Conservation (phyloP, 2,797 vertebrate genomes). For the Paedocypris micromegethes region DNA sequence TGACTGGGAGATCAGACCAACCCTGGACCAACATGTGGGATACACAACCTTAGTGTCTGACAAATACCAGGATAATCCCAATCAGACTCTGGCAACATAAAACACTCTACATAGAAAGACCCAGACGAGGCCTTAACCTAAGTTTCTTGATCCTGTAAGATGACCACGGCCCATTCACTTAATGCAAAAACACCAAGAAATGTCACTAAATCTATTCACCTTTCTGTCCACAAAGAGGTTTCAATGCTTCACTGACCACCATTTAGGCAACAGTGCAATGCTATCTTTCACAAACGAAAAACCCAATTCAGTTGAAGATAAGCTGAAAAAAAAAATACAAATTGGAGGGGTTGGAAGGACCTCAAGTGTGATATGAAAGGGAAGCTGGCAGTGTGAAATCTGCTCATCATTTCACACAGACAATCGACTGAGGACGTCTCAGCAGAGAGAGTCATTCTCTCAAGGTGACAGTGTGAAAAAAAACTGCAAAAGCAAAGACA, state of each 20-base stretch:
- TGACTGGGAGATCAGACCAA: too few relatives aligned
- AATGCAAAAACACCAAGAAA: too few relatives aligned
- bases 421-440: constrained; percentile 20
- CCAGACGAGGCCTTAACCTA: too few relatives aligned
- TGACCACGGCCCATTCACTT: too few relatives aligned
- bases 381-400: constrained; percentile 16
- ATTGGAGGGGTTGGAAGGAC: not conserved
- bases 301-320: constrained; percentile 7
- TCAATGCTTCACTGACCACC: not conserved
- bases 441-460: constrained; percentile 25
- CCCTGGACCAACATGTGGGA: too few relatives aligned
- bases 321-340: constrained; percentile 5
- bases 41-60: too few relatives aligned
- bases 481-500: constrained; percentile 25
- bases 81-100: too few relatives aligned
- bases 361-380: constrained; percentile 4
- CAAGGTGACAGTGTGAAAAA: constrained; percentile 21
- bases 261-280: constrained; percentile 6
- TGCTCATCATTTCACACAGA: constrained; percentile 20
- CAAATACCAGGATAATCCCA: too few relatives aligned
- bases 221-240: too few relatives aligned
- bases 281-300: constrained; percentile 8
- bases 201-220: too few relatives aligned
- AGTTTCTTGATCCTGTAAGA: too few relatives aligned
- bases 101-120: too few relatives aligned